A percentile compares a stretch with the other conserved stretches of the same genome.
These are phyloP conservation scores for Halocaridina rubra DNA, from an alignment of 2,888 invertebrate genomes.

Conservation along the genomic window DNA sequence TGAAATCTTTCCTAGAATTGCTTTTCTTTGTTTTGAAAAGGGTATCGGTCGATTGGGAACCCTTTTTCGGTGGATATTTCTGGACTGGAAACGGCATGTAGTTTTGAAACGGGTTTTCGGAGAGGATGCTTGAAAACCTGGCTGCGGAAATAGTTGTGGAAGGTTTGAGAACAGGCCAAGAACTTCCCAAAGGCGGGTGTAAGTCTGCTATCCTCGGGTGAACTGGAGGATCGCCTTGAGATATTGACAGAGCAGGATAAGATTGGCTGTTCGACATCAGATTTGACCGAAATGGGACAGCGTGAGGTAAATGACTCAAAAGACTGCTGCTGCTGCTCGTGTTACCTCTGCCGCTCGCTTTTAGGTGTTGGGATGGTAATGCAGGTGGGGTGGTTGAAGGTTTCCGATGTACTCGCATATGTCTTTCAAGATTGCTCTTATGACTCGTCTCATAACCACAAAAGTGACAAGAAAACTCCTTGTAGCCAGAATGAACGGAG, in stretches of 20 bases:
- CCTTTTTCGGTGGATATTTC: neutral
- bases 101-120: neutral
- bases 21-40: neutral
- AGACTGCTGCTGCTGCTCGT: neutral
- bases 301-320: neutral
- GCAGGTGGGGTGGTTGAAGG: neutral
- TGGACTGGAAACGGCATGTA: neutral
- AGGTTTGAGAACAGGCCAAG: neutral
- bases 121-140: neutral
- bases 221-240: neutral
- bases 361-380: too few relatives aligned
- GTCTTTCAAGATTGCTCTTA: constrained; percentile 70
- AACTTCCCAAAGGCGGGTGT: neutral
- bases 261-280: neutral
- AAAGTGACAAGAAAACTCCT: constrained; percentile 68
- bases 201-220: neutral
- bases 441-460: constrained; percentile 70
- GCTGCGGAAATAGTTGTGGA: too few relatives aligned
- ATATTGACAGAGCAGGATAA: neutral
- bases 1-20: neutral
- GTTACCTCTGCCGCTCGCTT: too few relatives aligned
- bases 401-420: constrained; percentile 67
- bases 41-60: neutral
- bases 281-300: neutral
- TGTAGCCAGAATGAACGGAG: constrained; percentile 69